A percentile compares a stretch with the other conserved stretches of the same genome.
Evolutionary conservation across 1,140 invertebrate genomes (phyloP).

Genomic region (Diachasma alloeum): DNA sequence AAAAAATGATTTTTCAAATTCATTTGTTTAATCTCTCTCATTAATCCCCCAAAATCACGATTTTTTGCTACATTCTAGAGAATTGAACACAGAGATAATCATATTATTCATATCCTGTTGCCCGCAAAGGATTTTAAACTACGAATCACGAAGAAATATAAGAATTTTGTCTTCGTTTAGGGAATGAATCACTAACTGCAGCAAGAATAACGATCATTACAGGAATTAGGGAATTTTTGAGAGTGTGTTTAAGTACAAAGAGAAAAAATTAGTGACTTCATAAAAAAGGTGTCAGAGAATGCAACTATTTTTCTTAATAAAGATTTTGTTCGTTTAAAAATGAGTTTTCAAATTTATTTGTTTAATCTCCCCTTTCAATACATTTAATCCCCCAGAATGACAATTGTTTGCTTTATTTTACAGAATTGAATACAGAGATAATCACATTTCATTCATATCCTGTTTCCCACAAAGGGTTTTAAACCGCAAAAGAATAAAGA

Average conservation of each 20-base stretch:
- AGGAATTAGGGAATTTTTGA: not conserved
- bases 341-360: no score
- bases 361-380: no score
- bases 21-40: no score
- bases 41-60: no score
- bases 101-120: no score
- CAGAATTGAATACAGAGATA: not conserved
- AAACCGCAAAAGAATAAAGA: not conserved
- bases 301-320: no score
- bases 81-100: no score
- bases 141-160: no score
- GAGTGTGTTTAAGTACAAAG: not conserved
- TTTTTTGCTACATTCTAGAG: no score
- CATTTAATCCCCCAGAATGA: not conserved
- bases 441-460: not conserved
- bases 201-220: conserved; percentile 38
- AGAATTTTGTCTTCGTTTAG: not conserved
- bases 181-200: conserved; percentile 42
- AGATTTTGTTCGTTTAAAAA: no score
- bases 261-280: not conserved
- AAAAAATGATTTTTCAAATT: not conserved
- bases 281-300: no score
- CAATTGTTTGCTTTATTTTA: not conserved
- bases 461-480: not conserved
- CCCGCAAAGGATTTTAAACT: no score